Evolutionary conservation across 2,888 invertebrate genomes (phyloP), one percentile per base, ranked within the genome.

Genomic region (Sipunculus nudus): DNA sequence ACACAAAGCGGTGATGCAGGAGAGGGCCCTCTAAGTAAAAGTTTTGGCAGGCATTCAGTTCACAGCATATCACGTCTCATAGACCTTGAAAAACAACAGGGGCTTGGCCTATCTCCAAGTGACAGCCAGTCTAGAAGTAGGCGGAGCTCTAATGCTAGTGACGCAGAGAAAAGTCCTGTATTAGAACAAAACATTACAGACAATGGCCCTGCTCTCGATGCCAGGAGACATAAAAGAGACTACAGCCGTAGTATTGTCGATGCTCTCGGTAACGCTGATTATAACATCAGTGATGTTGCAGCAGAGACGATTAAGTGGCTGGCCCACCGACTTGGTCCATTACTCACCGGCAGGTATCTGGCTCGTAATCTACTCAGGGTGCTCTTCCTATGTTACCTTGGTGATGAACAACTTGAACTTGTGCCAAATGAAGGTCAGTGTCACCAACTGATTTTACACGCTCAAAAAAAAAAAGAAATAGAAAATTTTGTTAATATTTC

Each of bases 371-470:
- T 99, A 67, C 86, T 98, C 13, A 89, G 96, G 77, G 96, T 98
- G 93, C 85, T 98, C 53, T 93, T 95, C 0, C 84, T 97, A 2
- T 98, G 97, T 83, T 98, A 96, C 80, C 90, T 93, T 25, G 94
- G 79, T 1, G 77, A 78, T n/a, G 76, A 80, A 50, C 79, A 80
- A 60, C 49, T 65, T 16, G 48, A 55, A 45, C 58, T 40, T 19
- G n/a, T 53, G 16, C 8, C 54, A 6, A 47, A 31, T 21, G 46
- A 45, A 32, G 53, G 53, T 53, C 5, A 19, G 53, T 16, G 43
- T 13, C 16, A 21, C 10, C 21, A 21, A 8, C 43, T 8, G 13
- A 13, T 43, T 19, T 10, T 8, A 21, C 10, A 21, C 8, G 43
- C 21, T 43, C 8, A 50, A 10, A 10, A 23, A 28, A 32, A 21